Conservation (phyloP, 2,888 invertebrate genomes). For the Drosophila neutralis region DNA sequence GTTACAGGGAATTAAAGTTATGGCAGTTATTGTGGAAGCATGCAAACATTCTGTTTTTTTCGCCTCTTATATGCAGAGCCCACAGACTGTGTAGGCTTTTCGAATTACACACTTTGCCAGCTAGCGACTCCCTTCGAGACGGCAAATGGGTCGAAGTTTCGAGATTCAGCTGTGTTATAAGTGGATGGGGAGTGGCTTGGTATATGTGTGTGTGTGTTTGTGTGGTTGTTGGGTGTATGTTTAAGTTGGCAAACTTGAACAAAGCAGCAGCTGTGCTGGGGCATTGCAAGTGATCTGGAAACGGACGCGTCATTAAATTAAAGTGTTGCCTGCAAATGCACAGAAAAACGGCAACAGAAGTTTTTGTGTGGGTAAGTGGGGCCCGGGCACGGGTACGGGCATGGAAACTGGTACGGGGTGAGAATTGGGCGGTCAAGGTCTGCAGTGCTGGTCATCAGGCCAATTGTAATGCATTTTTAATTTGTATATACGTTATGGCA, state of each 20-base stretch:
- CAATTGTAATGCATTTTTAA: constrained; percentile 79
- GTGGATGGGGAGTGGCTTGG: neutral
- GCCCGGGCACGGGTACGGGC: neutral
- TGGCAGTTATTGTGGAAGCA: constrained; percentile 5
- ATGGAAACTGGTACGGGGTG: neutral
- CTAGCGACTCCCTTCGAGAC: constrained; percentile 4
- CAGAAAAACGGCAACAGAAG: constrained; percentile 36
- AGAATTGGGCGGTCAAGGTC: constrained; percentile 46
- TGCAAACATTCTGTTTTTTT: neutral
- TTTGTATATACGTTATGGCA: constrained; percentile 67
- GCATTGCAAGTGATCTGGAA: constrained; percentile 58
- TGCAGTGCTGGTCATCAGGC: constrained; percentile 53
- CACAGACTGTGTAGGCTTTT: constrained; percentile 17
- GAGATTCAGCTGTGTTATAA: constrained; percentile 26
- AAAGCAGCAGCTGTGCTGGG: constrained; percentile 60
- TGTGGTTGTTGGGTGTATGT: constrained; percentile 20
- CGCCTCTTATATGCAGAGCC: neutral
- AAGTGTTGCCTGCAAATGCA: constrained; percentile 55
- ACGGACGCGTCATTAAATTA: constrained; percentile 62
- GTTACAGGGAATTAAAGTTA: neutral
- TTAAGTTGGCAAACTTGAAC: constrained; percentile 60
- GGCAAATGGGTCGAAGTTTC: constrained; percentile 31
- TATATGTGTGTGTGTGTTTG: neutral
- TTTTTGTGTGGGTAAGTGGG: constrained; percentile 5
- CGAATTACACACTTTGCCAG: constrained; percentile 30